phyloP scores from a whole-genome alignment of 64 coral and sea anemone species.

The Cladopsammia gracilis region DNA sequence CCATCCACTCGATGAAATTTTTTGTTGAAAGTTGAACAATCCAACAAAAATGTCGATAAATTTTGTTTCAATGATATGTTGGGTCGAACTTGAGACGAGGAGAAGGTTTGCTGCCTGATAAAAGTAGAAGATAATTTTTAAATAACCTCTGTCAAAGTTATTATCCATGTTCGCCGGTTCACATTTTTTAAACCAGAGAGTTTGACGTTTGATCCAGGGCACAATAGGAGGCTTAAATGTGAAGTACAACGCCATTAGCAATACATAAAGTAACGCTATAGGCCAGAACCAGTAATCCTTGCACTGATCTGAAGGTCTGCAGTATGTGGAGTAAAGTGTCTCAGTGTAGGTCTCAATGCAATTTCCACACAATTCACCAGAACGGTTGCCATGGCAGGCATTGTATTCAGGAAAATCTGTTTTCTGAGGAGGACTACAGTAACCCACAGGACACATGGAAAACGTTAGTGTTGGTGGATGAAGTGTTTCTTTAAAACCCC shows the following conservation, averaged over 20 bases:
- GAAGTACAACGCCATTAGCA: conserved; percentile 43
- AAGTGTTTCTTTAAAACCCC: conserved; percentile 33
- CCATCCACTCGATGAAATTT: conserved; percentile 15
- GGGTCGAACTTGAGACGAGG: conserved; percentile 21
- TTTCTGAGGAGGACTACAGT: conserved; percentile 35
- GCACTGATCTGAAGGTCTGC: conserved; percentile 29
- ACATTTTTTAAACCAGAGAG: conserved; percentile 16
- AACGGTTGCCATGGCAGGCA: conserved; percentile 63
- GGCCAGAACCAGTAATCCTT: conserved; percentile 69
- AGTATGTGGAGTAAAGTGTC: conserved; percentile 52
- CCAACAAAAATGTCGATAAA: conserved; percentile 67
- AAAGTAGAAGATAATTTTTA: conserved; percentile 88
- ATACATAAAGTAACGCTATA: conserved; percentile 33
- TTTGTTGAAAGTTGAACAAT: conserved; percentile 80
- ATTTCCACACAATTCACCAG: conserved; percentile 30
- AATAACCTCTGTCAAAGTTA: conserved; percentile 50
- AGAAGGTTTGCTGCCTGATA: conserved; percentile 85
- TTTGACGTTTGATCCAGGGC: conserved; percentile 36
- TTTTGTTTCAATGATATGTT: background rate
- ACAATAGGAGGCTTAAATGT: conserved; percentile 45
- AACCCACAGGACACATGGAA: conserved; percentile 59
- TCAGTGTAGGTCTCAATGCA: background rate
- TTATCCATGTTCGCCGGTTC: background rate
- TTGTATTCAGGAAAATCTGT: conserved; percentile 17
- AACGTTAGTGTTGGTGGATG: conserved; percentile 36